Conservation (phyloP, 35 echinoderm and acorn worm species). For the Hemicentrotus pulcherrimus region DNA sequence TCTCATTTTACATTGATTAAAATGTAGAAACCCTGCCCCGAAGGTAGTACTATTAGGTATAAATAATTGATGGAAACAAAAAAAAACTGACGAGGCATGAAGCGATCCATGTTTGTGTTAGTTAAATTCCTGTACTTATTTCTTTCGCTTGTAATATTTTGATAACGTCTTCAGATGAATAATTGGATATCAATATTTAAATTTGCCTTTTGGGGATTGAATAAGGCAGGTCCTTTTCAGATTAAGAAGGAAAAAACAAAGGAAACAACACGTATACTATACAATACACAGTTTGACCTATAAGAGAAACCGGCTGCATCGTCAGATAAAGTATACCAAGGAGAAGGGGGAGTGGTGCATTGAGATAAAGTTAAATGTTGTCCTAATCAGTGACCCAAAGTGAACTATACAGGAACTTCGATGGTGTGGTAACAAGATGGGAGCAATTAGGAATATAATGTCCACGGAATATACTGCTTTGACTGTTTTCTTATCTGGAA, state of each 20-base stretch:
- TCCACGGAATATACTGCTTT: background rate
- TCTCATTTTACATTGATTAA: too few species aligned
- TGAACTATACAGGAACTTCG: background rate
- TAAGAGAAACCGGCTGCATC: background rate
- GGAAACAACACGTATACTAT: background rate
- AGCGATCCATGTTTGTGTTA: too few species aligned
- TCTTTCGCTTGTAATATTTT: too few species aligned
- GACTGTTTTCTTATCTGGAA: background rate
- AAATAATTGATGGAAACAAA: too few species aligned
- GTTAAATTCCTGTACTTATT: too few species aligned
- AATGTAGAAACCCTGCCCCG: too few species aligned
- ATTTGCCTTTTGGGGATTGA: background rate
- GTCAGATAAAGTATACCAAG: background rate
- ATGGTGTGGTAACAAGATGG: background rate
- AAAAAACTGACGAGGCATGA: too few species aligned
- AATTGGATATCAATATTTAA: too few species aligned
- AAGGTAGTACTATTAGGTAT: too few species aligned
- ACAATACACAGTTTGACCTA: background rate
- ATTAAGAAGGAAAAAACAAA: background rate
- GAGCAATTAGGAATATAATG: background rate
- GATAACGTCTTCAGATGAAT: too few species aligned
- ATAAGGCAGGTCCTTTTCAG: background rate
- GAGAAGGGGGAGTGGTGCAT: background rate
- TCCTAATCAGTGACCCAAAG: background rate
- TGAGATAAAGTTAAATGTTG: background rate